Conservation (phyloP, 23 tunicate genomes). For the Trididemnum clinides region DNA sequence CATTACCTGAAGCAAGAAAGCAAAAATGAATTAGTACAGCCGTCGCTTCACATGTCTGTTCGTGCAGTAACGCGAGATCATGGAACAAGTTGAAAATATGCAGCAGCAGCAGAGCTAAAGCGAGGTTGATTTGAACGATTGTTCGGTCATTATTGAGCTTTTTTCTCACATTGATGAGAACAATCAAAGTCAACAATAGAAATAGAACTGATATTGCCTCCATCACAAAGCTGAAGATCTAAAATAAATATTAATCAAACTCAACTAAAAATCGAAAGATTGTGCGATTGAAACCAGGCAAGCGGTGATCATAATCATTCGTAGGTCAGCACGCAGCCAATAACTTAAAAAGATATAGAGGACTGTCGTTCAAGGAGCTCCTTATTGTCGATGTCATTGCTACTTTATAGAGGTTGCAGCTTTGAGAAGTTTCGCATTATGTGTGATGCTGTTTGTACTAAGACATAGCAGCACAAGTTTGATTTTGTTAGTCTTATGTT, state of each 20-base stretch:
- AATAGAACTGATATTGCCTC: constrained; percentile 36
- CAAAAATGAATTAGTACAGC: constrained; percentile 53
- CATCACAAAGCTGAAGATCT: constrained; percentile 45
- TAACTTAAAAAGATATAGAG: too few relatives aligned
- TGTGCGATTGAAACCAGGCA: neutral
- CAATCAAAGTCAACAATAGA: constrained; percentile 26
- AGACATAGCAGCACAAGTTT: too few relatives aligned
- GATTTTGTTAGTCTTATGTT: too few relatives aligned
- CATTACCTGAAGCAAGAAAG: constrained; percentile 60
- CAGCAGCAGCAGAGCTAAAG: constrained; percentile 41
- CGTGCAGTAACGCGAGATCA: constrained; percentile 47
- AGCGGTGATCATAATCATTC: neutral
- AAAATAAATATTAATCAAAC: neutral
- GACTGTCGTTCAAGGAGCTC: too few relatives aligned
- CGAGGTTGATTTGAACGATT: constrained; percentile 63
- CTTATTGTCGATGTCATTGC: too few relatives aligned
- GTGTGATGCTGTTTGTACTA: too few relatives aligned
- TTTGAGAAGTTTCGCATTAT: too few relatives aligned
- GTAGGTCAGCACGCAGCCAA: too few relatives aligned
- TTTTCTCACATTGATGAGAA: constrained; percentile 48
- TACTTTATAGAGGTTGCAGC: too few relatives aligned
- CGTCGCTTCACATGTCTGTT: constrained; percentile 47
- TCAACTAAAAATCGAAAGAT: neutral
- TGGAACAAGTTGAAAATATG: constrained; percentile 54
- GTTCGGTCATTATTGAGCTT: constrained; percentile 53